Base-by-base conservation (phyloP, 2,797 vertebrate genomes). In the Martes flavigula region DNA sequence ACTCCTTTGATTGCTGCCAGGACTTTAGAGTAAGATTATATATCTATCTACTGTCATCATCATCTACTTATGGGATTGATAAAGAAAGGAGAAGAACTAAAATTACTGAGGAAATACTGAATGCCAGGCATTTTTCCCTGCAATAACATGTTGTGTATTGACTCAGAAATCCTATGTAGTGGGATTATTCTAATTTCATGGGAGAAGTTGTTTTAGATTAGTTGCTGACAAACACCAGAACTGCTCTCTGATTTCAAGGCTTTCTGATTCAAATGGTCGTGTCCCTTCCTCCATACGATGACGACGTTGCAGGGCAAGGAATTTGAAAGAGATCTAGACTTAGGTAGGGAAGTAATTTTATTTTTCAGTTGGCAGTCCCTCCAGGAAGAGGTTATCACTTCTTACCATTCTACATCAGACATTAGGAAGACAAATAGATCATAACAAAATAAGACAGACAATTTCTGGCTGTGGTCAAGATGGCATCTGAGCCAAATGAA, bases 31-130 rank as follows among this genome's bases (percentile, higher is more conserved):
- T 8, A 90, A 94, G 32, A 82, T 62, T 87, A 17, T 51, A 32
- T 66, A 17, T 17, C 30, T 43, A 60, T 84, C 40, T 27, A 8
- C 78, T 20, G 1, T 17, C 17, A 73, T 46, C 4, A 72, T 48
- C 32, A 86, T 25, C 46, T 88, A 86, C 21, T 17, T 43, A 78
- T 18, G 17, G 10, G 20, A 72, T 18, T 78, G 18, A 95, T 75
- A 68, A 94, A 83, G 40, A 91, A 91, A 83, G 8, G 11, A 64
- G 68, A 87, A 40, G 5, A 87, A 60, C 3, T 87, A 84, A 94
- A 82, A 73, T 93, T 62, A 86, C 13, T 23, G 2, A 96, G 38
- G 23, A 95, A 89, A 90, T 95, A 58, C 20, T 82, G 81, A 94
- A 46, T 82, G 2, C 12, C 10, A 56, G 27, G 10, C n/a, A 92